Evolutionary conservation across 2,888 invertebrate species (phyloP).

Genomic region (Cephus pygmeus): DNA sequence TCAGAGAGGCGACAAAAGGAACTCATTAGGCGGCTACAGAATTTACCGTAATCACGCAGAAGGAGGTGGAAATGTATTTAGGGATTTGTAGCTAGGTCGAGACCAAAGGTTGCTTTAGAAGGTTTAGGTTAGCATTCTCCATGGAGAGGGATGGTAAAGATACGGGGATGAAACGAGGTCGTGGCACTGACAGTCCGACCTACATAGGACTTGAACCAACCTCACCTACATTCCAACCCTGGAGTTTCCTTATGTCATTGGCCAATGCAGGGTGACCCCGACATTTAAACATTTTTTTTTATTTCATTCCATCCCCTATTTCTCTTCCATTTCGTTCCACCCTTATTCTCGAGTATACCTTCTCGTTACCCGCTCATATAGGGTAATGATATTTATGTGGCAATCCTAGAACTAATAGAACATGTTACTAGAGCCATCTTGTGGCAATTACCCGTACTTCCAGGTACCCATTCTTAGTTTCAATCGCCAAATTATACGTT

Average conservation of each 20-base stretch:
- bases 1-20: background rate
- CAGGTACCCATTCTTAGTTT: background rate
- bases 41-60: conserved; percentile 23
- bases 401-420: background rate
- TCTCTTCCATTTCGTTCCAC: background rate
- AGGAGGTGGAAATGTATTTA: conserved; percentile 28
- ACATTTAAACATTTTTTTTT: background rate
- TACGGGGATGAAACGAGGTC: conserved; percentile 48
- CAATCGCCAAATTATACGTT: background rate
- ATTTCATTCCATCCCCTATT: background rate
- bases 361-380: background rate
- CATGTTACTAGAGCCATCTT: background rate
- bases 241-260: background rate
- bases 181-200: conserved; percentile 59
- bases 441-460: background rate
- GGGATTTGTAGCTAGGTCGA: conserved; percentile 19
- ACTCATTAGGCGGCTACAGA: background rate
- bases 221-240: conserved; percentile 7
- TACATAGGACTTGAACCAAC: conserved; percentile 49
- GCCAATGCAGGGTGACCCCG: background rate
- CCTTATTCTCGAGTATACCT: background rate
- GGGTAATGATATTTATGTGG: background rate
- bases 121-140: conserved; percentile 5
- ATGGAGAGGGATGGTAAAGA: conserved; percentile 15
- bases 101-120: conserved; percentile 19